These are phyloP conservation scores for Hybos culiciformis DNA, from an alignment of 2,888 invertebrate genomes.

Conservation along the genomic window DNA sequence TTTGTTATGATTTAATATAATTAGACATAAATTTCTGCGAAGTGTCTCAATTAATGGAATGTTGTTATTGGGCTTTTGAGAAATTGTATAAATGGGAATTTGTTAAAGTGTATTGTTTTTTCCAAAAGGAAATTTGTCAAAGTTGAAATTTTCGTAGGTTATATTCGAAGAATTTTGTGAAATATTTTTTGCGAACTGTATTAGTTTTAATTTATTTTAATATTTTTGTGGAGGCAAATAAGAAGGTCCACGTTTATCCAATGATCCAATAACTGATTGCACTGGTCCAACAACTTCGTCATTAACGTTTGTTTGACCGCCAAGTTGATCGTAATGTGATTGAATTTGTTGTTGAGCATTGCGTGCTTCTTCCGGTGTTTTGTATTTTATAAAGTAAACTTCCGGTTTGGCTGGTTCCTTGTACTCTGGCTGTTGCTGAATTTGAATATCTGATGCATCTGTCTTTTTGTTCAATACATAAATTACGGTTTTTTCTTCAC, in stretches of 20 bases:
- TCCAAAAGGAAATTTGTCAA: no score
- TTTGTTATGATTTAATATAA: no score
- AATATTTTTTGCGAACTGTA: no score
- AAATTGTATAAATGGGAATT: no score
- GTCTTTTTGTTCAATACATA: constrained; percentile 10
- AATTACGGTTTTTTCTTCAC: constrained; percentile 9
- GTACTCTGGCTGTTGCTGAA: constrained; percentile 5
- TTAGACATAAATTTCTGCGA: no score
- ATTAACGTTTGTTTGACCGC: constrained; percentile 29
- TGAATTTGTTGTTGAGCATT: constrained; percentile 14
- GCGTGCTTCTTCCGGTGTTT: constrained; percentile 12
- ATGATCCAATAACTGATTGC: constrained; percentile 26
- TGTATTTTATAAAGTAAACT: constrained; percentile 13
- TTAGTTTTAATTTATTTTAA: no score
- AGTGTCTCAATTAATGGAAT: no score
- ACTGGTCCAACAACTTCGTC: constrained; percentile 33
- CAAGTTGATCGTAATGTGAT: constrained; percentile 33
- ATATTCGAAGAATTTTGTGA: no score
- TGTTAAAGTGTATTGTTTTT: no score
- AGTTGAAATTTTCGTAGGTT: no score
- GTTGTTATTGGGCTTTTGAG: no score
- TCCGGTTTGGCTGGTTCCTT: constrained; percentile 14
- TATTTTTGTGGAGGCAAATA: no score
- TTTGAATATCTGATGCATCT: constrained; percentile 10
- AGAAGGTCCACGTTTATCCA: not conserved